A percentile compares a stretch with the other conserved stretches of the same genome.
Evolutionary conservation across 2,113 vertebrate genomes (phyloP).

Genomic region (Struthidea cinerea): DNA sequence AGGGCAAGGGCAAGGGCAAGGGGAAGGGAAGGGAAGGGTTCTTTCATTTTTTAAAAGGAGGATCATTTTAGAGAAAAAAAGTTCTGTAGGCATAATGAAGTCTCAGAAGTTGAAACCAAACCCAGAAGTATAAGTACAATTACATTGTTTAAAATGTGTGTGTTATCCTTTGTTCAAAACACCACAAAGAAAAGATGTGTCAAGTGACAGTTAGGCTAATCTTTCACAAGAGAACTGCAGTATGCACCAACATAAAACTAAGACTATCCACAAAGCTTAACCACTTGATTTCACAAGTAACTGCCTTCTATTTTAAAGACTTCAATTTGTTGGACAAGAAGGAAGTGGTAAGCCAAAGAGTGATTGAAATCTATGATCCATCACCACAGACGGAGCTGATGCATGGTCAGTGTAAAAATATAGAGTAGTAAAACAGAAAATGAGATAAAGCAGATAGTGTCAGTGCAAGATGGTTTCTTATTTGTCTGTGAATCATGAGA

Average conservation of each 20-base stretch:
- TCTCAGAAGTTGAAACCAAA: background rate
- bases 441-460: background rate
- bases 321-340: conserved; percentile 52
- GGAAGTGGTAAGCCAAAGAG: conserved; percentile 71
- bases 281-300: conserved; percentile 76
- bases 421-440: background rate
- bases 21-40: background rate
- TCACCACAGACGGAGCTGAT: conserved; percentile 5
- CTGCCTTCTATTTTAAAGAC: conserved; percentile 50
- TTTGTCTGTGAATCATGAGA: background rate
- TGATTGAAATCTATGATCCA: conserved; percentile 47
- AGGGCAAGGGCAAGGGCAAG: background rate
- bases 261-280: conserved; percentile 44
- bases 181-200: background rate
- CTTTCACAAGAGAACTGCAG: conserved; percentile 47
- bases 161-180: background rate
- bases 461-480: background rate
- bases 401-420: conserved; percentile 6
- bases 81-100: background rate
- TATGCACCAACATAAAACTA: background rate
- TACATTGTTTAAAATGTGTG: background rate
- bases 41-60: background rate
- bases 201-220: conserved; percentile 16
- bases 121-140: background rate
- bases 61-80: background rate